A percentile compares a stretch with the other conserved stretches of the same genome.
Conservation (phyloP, 2,888 invertebrate genomes). For the Embidobia sp. region DNA sequence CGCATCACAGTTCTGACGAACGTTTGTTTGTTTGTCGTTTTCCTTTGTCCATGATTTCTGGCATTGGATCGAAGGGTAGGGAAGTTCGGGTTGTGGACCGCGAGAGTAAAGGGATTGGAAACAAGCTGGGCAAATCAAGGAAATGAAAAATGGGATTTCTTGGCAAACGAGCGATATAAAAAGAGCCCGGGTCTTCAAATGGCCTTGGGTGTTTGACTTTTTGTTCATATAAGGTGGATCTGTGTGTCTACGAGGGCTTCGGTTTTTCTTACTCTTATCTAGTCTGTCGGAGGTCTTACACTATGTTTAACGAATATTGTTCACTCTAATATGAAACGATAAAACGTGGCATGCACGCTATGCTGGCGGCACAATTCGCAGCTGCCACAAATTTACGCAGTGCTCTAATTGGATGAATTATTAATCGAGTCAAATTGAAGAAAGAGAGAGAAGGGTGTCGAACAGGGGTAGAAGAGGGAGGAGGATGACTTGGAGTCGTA, state of each 20-base stretch:
- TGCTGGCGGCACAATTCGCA: slow-evolving; percentile 36
- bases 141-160: slow-evolving; percentile 42
- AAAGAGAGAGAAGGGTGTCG: neutral
- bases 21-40: slow-evolving; percentile 40
- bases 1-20: slow-evolving; percentile 75
- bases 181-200: slow-evolving; percentile 74
- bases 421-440: slow-evolving; percentile 28
- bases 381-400: neutral
- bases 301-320: slow-evolving; percentile 77
- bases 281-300: slow-evolving; percentile 77
- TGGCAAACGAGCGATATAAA: slow-evolving; percentile 68
- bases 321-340: slow-evolving; percentile 72
- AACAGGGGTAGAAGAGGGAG: too few relatives aligned
- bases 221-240: slow-evolving; percentile 72
- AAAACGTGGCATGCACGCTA: slow-evolving; percentile 41
- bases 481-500: too few relatives aligned
- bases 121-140: slow-evolving; percentile 24
- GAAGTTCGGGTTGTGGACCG: slow-evolving; percentile 30
- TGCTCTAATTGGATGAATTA: slow-evolving; percentile 34
- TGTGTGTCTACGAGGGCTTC: slow-evolving; percentile 74
- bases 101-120: slow-evolving; percentile 49
- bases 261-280: slow-evolving; percentile 73
- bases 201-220: slow-evolving; percentile 72
- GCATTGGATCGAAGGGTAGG: slow-evolving; percentile 33
- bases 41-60: slow-evolving; percentile 29